Conservation (phyloP, 2,888 invertebrate genomes). For the Eulithis testata region DNA sequence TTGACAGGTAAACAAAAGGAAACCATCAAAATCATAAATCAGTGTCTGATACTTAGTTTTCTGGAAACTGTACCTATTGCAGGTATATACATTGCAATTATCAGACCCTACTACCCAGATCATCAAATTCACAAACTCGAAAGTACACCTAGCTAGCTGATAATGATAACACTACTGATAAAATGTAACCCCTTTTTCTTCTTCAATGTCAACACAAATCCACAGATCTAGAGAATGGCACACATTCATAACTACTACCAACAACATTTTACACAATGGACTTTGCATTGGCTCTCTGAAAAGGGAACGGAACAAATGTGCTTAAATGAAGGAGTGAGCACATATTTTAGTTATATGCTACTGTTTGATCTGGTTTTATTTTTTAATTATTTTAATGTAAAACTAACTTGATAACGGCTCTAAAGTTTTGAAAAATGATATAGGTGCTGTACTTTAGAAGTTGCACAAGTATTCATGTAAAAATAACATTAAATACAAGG, state of each 20-base stretch:
- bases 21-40: constrained; percentile 4
- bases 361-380: no score
- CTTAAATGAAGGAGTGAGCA: no score
- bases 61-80: background rate
- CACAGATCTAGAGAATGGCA: background rate
- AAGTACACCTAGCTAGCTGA: no score
- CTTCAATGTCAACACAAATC: background rate
- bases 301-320: no score
- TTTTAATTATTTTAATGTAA: no score
- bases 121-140: background rate
- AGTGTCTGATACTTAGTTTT: background rate
- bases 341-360: no score
- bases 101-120: background rate
- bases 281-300: no score
- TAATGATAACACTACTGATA: background rate
- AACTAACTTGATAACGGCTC: no score
- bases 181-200: background rate
- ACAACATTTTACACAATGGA: no score
- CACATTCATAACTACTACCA: no score
- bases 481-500: constrained; percentile 39
- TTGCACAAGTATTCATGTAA: constrained; percentile 38
- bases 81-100: background rate
- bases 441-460: constrained; percentile 15
- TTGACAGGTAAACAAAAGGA: constrained; percentile 26
- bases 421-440: no score